Conservation (phyloP, 2,888 invertebrate genomes). For the Resseliella maxima region DNA sequence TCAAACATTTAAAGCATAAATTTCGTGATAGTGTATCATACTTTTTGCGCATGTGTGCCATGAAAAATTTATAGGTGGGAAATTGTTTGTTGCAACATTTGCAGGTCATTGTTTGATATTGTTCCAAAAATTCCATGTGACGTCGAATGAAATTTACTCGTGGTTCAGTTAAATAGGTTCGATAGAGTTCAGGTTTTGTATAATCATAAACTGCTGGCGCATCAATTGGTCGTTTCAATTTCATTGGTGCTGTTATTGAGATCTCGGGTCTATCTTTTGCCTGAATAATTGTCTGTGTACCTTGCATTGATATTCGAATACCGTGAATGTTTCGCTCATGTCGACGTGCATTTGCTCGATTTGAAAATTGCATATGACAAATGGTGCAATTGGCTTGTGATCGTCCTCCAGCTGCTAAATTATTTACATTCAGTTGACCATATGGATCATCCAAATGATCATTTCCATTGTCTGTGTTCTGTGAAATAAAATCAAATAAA, state of each 20-base stretch:
- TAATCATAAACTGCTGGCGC: conserved; percentile 64
- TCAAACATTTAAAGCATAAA: conserved; percentile 67
- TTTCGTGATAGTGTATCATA: conserved; percentile 66
- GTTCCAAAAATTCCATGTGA: conserved; percentile 66
- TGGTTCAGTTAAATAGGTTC: conserved; percentile 64
- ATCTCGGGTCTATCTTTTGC: conserved; percentile 56
- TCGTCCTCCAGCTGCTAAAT: neutral
- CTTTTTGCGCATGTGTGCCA: conserved; percentile 68
- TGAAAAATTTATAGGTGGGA: conserved; percentile 67
- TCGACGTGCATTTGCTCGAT: conserved; percentile 67
- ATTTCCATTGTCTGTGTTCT: neutral
- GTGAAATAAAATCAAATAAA: neutral
- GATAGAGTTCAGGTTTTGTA: conserved; percentile 66
- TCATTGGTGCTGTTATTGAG: conserved; percentile 61
- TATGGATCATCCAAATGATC: conserved; percentile 30
- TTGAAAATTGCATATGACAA: conserved; percentile 67
- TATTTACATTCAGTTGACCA: conserved; percentile 29
- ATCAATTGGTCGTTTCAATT: conserved; percentile 51
- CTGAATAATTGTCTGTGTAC: neutral
- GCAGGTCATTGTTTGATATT: conserved; percentile 67
- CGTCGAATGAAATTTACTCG: conserved; percentile 66
- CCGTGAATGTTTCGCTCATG: conserved; percentile 68
- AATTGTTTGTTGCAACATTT: conserved; percentile 66
- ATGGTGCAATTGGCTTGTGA: conserved; percentile 63
- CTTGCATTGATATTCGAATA: neutral